Conservation (phyloP, 2,113 vertebrate species). For the Procavia capensis region DNA sequence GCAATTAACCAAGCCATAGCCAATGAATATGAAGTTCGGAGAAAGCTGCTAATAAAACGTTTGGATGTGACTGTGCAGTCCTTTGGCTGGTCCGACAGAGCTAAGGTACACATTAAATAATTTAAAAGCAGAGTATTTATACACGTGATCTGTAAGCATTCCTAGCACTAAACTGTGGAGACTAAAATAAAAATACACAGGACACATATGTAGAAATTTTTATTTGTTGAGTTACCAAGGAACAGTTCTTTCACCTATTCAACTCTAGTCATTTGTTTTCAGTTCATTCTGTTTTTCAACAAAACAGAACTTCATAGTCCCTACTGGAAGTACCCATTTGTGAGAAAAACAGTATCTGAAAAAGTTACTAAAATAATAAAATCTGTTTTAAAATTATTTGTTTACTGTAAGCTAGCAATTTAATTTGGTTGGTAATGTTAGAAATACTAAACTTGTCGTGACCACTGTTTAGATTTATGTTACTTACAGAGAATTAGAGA, state of each 20-base stretch:
- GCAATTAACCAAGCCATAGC: slow-evolving; percentile 97
- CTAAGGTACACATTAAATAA: slow-evolving; percentile 91
- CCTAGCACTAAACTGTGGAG: neutral
- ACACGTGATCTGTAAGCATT: neutral
- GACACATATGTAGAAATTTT: neutral
- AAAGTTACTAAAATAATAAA: slow-evolving; percentile 24
- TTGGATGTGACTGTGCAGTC: slow-evolving; percentile 99
- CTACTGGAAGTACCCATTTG: neutral
- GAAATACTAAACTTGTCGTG: neutral
- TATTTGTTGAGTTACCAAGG: neutral
- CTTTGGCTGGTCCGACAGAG: slow-evolving; percentile 98
- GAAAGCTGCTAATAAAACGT: slow-evolving; percentile 97
- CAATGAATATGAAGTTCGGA: slow-evolving; percentile 97
- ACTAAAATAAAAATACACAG: neutral
- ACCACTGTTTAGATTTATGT: neutral
- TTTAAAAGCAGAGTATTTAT: slow-evolving; percentile 37
- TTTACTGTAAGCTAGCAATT: neutral
- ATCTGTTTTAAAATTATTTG: neutral
- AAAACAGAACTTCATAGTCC: neutral
- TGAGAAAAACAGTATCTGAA: neutral
- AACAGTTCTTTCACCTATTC: neutral
- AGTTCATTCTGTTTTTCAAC: slow-evolving; percentile 17
- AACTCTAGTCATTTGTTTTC: neutral
- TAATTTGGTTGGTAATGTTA: slow-evolving; percentile 25
- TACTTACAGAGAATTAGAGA: neutral